Evolutionary conservation across 2,888 invertebrate genomes (phyloP), one percentile per base, ranked within the genome.

Genomic region (Galerucella calmariensis): DNA sequence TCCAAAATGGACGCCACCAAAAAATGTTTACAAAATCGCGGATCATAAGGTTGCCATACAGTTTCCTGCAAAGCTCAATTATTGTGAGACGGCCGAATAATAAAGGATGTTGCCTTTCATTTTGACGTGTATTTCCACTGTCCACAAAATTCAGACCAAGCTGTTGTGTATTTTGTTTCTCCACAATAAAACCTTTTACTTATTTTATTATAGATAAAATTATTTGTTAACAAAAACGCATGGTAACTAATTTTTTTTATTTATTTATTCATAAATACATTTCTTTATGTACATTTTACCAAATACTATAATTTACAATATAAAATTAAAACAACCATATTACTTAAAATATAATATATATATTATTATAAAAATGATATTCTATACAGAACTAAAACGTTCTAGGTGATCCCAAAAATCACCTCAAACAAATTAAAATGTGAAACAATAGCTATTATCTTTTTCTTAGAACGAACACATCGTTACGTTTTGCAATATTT

Each of bases 301-400:
- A 72, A 78, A 78, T 75, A 72, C 66, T 79, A 75, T 75, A 75
- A 78, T 76, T 74, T 74, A 79, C 76, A 79, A 75, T 77, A 75
- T 75, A 78, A 77, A 75, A 78, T 74, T 76, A 73, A 73, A 72
- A 76, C 78, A 79, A 77, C 78, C 76, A 76, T 77, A 75, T 75
- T 69, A 69, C 66, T 72, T 63, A 70, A 74, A 70, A 65, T 48
- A 46, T 53, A n/a, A 16, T 53, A 53, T 51, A 53, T 53, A 63
- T 75, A 72, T 72, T 67, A 56, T 73, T 71, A 53, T 72, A 74
- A 65, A 61, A 71, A 73, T 73, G 27, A 74, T 68, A 71, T 76
- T 56, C 56, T 72, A 70, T 72, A 58, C 71, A 79, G 79, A 79
- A 80, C 80, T 80, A 80, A 80, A 79, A 80, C 79, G 79, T 79